phyloP scores from a whole-genome alignment of 2,113 vertebrate species.

The Ailurus styani region DNA sequence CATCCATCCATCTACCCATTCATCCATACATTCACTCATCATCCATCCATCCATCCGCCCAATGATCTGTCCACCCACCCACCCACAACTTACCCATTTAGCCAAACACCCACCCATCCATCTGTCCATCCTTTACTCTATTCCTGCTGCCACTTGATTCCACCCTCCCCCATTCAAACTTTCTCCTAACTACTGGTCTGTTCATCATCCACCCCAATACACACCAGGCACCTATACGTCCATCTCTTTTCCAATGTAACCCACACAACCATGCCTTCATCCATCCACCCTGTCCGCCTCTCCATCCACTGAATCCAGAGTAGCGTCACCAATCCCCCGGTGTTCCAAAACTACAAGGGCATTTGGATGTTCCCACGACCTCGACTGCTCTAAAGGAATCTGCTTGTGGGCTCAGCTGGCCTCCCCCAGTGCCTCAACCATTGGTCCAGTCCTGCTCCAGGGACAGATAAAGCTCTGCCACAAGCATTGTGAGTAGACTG shows the following conservation, averaged over 20 bases:
- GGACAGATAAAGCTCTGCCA: neutral
- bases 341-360: neutral
- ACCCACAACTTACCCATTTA: neutral
- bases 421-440: neutral
- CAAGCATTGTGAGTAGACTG: neutral
- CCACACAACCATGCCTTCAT: neutral
- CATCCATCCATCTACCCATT: no score
- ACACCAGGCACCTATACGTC: neutral
- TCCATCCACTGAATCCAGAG: neutral
- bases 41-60: neutral
- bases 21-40: neutral
- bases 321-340: neutral
- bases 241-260: neutral
- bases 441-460: neutral
- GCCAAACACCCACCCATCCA: neutral
- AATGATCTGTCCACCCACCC: neutral
- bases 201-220: neutral
- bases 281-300: neutral
- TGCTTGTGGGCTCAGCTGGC: no score
- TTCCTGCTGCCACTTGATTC: neutral
- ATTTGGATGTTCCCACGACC: neutral
- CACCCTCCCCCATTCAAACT: neutral
- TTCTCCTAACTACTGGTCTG: no score
- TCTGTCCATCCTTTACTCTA: neutral
- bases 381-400: neutral